Conservation (phyloP, 92 coral and sea anemone species). For the Virgularia gustaviana region DNA sequence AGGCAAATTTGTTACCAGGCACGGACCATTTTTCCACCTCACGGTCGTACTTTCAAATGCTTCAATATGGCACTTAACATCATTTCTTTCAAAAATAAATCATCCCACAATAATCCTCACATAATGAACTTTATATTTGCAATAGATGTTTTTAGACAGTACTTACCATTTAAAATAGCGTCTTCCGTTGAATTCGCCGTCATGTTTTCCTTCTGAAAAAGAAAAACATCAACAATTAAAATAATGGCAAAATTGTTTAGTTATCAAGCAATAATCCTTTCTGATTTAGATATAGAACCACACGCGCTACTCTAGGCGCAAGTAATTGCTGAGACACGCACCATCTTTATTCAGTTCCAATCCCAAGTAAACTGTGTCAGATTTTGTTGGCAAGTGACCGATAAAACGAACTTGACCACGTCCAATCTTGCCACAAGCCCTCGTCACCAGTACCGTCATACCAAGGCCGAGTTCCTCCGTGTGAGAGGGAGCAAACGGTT, state of each 20-base stretch:
- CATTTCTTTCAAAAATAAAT: too few species aligned
- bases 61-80: too few species aligned
- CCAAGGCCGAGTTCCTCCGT: slow-evolving; percentile 65
- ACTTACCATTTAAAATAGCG: slow-evolving; percentile 76
- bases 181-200: slow-evolving; percentile 69
- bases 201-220: slow-evolving; percentile 79
- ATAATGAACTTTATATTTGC: too few species aligned
- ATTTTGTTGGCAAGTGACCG: slow-evolving; percentile 62
- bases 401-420: slow-evolving; percentile 75
- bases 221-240: background rate
- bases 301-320: background rate
- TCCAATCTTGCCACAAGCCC: slow-evolving; percentile 70
- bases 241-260: background rate
- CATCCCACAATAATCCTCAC: background rate
- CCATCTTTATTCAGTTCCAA: slow-evolving; percentile 66
- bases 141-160: background rate
- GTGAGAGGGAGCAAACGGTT: slow-evolving; percentile 64
- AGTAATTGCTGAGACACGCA: background rate
- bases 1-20: too few species aligned
- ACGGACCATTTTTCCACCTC: too few species aligned
- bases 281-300: background rate
- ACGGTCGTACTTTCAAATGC: too few species aligned
- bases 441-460: slow-evolving; percentile 72
- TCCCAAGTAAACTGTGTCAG: slow-evolving; percentile 61
- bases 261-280: too few species aligned